Evolutionary conservation across 92 coral and sea anemone genomes (phyloP).

Genomic region (Siderastrea siderea): DNA sequence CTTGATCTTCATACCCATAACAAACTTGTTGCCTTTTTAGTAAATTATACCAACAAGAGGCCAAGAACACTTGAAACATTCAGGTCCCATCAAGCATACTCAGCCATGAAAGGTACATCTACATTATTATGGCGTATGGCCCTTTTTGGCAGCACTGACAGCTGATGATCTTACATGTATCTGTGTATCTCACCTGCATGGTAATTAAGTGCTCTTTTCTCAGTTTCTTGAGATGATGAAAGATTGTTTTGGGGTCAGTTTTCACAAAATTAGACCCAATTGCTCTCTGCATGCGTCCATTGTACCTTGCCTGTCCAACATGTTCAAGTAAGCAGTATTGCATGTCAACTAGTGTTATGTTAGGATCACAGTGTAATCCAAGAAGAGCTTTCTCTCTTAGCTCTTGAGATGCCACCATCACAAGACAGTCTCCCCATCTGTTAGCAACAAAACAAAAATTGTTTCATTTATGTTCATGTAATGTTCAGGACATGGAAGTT

Average conservation of each 20-base stretch:
- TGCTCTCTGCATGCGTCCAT: slow-evolving; percentile 78
- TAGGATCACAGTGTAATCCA: slow-evolving; percentile 73
- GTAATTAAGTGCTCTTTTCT: slow-evolving; percentile 60
- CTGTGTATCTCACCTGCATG: slow-evolving; percentile 50
- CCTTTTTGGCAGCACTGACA: no score
- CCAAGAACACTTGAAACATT: no score
- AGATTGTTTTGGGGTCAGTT: slow-evolving; percentile 67
- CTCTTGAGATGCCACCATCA: slow-evolving; percentile 93
- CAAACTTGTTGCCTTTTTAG: no score
- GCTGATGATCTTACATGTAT: background rate
- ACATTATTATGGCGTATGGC: no score
- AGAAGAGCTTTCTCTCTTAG: slow-evolving; percentile 76
- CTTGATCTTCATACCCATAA: no score
- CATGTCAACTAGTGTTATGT: slow-evolving; percentile 57
- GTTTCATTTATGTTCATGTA: no score
- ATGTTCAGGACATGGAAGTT: no score
- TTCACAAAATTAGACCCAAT: slow-evolving; percentile 45
- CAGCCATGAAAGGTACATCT: no score
- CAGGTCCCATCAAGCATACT: no score
- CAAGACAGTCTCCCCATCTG: slow-evolving; percentile 89
- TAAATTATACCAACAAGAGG: no score
- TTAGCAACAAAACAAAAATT: background rate
- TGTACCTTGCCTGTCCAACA: slow-evolving; percentile 81
- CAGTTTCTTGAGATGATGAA: slow-evolving; percentile 75
- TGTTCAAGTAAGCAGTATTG: slow-evolving; percentile 88